Percentiles rank a stretch among this genome's conserved stretches.
Evolutionary conservation across 2,888 invertebrate species (phyloP).

Genomic region (Vannuccia rotundouncinata): DNA sequence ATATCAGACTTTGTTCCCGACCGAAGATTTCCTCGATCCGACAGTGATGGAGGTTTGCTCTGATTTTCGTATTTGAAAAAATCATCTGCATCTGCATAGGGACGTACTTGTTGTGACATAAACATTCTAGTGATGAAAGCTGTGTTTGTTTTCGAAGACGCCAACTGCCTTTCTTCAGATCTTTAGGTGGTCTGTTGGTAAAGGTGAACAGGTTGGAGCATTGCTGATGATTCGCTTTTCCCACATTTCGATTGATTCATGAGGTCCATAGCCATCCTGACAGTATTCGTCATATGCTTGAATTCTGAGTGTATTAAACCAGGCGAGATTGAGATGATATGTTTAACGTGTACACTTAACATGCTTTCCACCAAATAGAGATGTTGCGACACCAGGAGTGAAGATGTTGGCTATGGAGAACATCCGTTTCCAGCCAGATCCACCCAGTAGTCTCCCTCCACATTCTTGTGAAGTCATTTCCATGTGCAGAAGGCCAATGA

Average conservation of each 20-base stretch:
- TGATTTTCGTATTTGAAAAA: constrained; percentile 24
- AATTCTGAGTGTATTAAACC: not conserved
- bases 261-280: constrained; percentile 22
- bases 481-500: too few relatives aligned
- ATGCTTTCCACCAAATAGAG: too few relatives aligned
- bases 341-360: too few relatives aligned
- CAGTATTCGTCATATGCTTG: constrained; percentile 7
- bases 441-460: too few relatives aligned
- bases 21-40: constrained; percentile 16
- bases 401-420: too few relatives aligned
- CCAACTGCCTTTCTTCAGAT: constrained; percentile 30
- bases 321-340: not conserved
- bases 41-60: constrained; percentile 4
- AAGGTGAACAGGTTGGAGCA: constrained; percentile 19
- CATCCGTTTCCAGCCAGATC: too few relatives aligned
- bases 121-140: constrained; percentile 31
- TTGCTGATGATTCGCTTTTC: constrained; percentile 12
- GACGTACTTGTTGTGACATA: constrained; percentile 32
- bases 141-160: constrained; percentile 25
- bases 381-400: too few relatives aligned
- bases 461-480: too few relatives aligned
- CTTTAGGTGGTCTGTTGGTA: constrained; percentile 31
- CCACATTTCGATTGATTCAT: constrained; percentile 26
- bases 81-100: constrained; percentile 22
- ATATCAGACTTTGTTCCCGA: constrained; percentile 28